Percentiles rank a stretch among this genome's conserved stretches.
Evolutionary conservation across 2,888 invertebrate species (phyloP).

Genomic region (Loripinus fragilis): DNA sequence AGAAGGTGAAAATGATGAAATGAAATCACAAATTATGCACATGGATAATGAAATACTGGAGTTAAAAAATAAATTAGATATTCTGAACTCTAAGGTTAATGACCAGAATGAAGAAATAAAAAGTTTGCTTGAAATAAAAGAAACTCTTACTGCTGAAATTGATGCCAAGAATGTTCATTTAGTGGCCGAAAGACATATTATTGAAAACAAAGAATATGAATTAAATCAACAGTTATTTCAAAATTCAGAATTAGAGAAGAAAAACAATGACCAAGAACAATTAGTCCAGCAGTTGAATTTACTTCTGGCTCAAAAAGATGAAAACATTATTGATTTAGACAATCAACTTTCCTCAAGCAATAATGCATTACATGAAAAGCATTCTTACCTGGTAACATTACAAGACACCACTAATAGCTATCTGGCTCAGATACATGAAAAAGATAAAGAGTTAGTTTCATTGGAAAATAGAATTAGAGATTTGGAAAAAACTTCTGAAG

Average conservation of each 20-base stretch:
- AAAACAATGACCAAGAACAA: background rate
- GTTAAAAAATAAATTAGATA: conserved; percentile 21
- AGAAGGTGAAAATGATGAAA: background rate
- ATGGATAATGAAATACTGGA: conserved; percentile 22
- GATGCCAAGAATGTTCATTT: background rate
- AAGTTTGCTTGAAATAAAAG: background rate
- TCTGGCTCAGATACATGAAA: background rate
- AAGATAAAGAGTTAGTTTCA: background rate
- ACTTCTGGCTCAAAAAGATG: background rate
- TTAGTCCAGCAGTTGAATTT: background rate
- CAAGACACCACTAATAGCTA: background rate
- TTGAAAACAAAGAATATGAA: background rate
- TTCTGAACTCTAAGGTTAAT: background rate
- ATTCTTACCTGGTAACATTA: background rate
- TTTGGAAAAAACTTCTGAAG: background rate
- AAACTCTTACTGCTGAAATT: background rate
- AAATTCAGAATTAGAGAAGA: conserved; percentile 14
- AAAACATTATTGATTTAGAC: background rate
- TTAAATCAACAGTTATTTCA: conserved; percentile 18
- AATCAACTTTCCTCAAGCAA: background rate
- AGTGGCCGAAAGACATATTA: background rate
- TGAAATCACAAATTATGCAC: conserved; percentile 10
- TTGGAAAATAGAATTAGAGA: background rate
- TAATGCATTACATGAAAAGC: background rate
- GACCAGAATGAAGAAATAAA: background rate